Percentiles rank a stretch among this genome's conserved stretches.
Conservation (phyloP, 2,888 invertebrate species). For the Tachystola acroxantha region DNA sequence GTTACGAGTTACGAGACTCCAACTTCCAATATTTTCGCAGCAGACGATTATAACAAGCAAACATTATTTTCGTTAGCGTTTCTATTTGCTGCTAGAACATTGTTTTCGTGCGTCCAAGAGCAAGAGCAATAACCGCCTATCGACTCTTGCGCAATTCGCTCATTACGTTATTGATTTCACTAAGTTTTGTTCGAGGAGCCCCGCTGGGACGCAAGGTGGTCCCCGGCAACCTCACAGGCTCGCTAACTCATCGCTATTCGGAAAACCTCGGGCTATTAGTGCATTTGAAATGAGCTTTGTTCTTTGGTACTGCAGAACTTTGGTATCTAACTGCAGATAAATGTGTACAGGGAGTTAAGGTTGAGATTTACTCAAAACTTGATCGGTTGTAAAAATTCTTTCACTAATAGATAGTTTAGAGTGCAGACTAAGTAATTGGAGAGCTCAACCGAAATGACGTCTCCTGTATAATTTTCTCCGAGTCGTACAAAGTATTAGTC, state of each 20-base stretch:
- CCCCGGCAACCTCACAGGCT: conserved; percentile 20
- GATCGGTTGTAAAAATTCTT: no score
- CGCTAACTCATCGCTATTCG: conserved; percentile 23
- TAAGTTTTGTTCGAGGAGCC: conserved; percentile 56
- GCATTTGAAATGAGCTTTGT: conserved; percentile 15
- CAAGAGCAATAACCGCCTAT: conserved; percentile 30
- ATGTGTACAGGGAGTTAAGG: no score
- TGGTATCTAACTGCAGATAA: no score
- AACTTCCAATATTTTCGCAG: no score
- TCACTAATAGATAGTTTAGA: no score
- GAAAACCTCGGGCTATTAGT: conserved; percentile 20
- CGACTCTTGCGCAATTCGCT: conserved; percentile 63
- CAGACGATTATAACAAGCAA: no score
- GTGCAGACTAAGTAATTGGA: no score
- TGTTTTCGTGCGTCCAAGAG: conserved; percentile 32
- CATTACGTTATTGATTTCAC: conserved; percentile 74
- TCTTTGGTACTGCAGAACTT: no score
- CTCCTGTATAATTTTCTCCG: no score
- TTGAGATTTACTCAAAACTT: no score
- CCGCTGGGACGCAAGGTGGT: conserved; percentile 43
- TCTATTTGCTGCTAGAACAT: conserved; percentile 23
- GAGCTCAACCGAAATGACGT: no score
- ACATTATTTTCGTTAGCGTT: conserved; percentile 15
- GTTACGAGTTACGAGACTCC: no score
- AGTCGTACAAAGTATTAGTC: background rate